These are phyloP conservation scores for Pelmatolapia mariae DNA, from an alignment of 2,113 vertebrate species.

Conservation along the genomic window DNA sequence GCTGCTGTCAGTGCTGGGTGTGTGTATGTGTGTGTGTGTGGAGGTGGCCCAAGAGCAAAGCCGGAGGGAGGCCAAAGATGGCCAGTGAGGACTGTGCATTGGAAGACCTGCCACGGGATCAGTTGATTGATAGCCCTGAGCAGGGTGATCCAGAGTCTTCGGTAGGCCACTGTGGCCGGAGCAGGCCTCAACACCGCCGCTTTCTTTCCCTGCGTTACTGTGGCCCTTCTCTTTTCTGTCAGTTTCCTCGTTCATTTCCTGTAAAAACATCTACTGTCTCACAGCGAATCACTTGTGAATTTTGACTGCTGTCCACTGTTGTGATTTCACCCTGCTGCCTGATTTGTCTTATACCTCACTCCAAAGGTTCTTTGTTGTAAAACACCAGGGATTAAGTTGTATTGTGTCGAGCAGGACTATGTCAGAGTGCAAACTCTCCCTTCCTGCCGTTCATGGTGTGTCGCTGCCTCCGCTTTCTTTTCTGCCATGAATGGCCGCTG, in stretches of 20 bases:
- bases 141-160: slow-evolving; percentile 43
- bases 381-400: slow-evolving; percentile 16
- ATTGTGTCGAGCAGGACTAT: slow-evolving; percentile 31
- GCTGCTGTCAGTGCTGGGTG: not conserved
- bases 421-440: slow-evolving; percentile 41
- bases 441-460: slow-evolving; percentile 37
- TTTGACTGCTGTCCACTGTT: not conserved
- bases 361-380: slow-evolving; percentile 20
- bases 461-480: not conserved
- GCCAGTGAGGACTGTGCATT: slow-evolving; percentile 39
- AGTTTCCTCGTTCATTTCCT: slow-evolving; percentile 54
- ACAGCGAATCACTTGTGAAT: not conserved
- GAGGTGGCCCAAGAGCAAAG: not conserved
- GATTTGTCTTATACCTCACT: not conserved
- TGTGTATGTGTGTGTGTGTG: not conserved
- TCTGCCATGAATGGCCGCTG: not conserved
- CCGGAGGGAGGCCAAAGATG: slow-evolving; percentile 46
- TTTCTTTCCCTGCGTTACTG: not conserved
- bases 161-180: slow-evolving; percentile 40
- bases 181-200: slow-evolving; percentile 1
- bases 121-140: slow-evolving; percentile 15
- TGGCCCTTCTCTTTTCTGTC: slow-evolving; percentile 28
- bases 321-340: not conserved
- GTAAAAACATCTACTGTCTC: not conserved
- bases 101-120: slow-evolving; percentile 39